These are phyloP conservation scores for Ctenodactylus gundi DNA, from an alignment of 2,113 vertebrate genomes.

Conservation along the genomic window DNA sequence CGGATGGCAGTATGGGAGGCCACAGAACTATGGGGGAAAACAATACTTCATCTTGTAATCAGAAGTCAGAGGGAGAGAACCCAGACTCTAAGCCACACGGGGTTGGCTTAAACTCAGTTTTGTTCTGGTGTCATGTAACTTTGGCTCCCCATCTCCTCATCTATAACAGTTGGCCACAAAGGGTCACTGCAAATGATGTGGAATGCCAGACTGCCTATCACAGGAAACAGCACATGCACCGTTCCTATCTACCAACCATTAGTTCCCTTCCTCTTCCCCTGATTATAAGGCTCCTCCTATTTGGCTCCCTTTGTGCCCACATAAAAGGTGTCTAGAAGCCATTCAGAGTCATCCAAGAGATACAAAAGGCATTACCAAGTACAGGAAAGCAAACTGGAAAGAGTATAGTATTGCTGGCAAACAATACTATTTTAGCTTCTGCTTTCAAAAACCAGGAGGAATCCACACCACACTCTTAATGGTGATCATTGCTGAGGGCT, in stretches of 20 bases:
- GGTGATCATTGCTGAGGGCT: not conserved
- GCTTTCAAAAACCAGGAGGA: not conserved
- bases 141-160: not conserved
- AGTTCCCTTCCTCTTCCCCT: not conserved
- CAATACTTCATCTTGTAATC: not conserved
- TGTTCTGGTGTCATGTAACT: not conserved
- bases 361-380: not conserved
- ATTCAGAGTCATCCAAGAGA: not conserved
- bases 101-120: not conserved
- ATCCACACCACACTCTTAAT: not conserved
- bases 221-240: not conserved
- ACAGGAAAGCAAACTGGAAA: not conserved
- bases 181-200: not conserved
- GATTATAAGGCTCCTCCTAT: not conserved
- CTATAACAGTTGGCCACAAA: not conserved
- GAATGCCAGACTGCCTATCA: not conserved
- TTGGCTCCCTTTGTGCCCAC: not conserved
- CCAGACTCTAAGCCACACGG: not conserved
- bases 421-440: slow-evolving; percentile 13
- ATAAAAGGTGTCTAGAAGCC: not conserved
- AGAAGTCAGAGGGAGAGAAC: not conserved
- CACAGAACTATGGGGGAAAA: not conserved
- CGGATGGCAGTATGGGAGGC: not conserved
- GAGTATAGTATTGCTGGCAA: not conserved
- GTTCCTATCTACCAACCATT: not conserved